These are phyloP conservation scores for Dipodomys ordii DNA, from an alignment of 2,113 vertebrate species.

Conservation along the genomic window DNA sequence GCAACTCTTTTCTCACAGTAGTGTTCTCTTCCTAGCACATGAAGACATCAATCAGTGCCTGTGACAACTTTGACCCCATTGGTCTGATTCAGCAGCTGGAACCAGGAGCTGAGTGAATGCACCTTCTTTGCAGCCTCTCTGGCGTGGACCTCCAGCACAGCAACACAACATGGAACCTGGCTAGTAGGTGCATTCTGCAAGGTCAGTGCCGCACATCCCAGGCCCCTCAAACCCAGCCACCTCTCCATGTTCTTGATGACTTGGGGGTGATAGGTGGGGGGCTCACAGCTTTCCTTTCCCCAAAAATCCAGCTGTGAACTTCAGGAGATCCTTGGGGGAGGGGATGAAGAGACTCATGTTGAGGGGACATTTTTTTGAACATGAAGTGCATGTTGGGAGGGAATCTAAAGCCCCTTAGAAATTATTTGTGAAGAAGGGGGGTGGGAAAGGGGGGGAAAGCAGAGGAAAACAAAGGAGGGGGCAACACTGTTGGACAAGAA, in stretches of 20 bases:
- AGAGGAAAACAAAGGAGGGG: too few relatives aligned
- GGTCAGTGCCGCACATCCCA: constrained; percentile 79
- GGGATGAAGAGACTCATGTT: background rate
- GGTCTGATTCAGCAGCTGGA: constrained; percentile 92
- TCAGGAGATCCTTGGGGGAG: background rate
- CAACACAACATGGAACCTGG: too few relatives aligned
- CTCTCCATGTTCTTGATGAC: background rate
- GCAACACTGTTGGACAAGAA: too few relatives aligned
- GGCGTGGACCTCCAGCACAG: too few relatives aligned
- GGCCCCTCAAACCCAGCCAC: background rate
- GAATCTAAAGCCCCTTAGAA: background rate
- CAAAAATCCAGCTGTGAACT: background rate
- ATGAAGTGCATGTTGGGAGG: background rate
- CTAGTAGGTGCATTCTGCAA: constrained; percentile 91
- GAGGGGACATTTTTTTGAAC: background rate
- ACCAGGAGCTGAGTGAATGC: constrained; percentile 89
- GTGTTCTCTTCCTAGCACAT: constrained; percentile 87
- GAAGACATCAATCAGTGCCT: constrained; percentile 93
- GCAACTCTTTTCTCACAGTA: background rate
- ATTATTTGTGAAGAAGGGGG: background rate
- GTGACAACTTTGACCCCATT: constrained; percentile 95
- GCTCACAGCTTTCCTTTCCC: background rate
- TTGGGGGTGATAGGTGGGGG: background rate
- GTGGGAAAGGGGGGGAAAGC: too few relatives aligned
- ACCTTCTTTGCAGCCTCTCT: too few relatives aligned